Percentiles rank a stretch among this genome's conserved stretches.
Evolutionary conservation across 2,888 invertebrate species (phyloP).

Genomic region (Trichogramma evanescens): DNA sequence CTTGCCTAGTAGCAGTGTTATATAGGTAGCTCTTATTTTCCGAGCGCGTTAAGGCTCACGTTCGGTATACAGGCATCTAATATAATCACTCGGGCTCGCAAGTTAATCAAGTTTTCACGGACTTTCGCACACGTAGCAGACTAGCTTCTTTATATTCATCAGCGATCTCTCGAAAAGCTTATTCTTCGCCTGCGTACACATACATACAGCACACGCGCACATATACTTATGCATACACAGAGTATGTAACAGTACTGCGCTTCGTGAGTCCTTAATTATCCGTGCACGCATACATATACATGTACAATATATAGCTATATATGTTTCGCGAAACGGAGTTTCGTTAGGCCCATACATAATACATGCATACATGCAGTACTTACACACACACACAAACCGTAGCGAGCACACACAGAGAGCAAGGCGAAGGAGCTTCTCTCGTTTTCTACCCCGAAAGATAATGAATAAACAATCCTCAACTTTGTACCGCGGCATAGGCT

Average conservation of each 20-base stretch:
- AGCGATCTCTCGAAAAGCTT: background rate
- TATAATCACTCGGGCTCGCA: constrained; percentile 16
- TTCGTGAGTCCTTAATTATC: background rate
- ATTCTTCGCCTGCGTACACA: background rate
- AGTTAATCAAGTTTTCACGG: constrained; percentile 19
- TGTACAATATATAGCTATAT: no score
- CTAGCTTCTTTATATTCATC: constrained; percentile 7
- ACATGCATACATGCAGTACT: background rate
- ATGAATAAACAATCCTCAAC: constrained; percentile 19
- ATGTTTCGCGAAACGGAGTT: constrained; percentile 9
- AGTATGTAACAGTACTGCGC: background rate
- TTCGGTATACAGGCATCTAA: background rate
- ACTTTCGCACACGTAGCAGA: background rate
- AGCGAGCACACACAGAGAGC: background rate
- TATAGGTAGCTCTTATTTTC: constrained; percentile 9
- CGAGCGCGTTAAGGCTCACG: no score
- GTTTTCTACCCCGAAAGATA: background rate
- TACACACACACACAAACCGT: background rate
- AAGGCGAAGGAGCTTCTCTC: background rate
- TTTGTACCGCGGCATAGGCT: background rate
- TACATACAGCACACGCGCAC: background rate
- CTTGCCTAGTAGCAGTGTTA: no score
- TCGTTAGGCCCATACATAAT: constrained; percentile 1
- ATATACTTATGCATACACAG: background rate
- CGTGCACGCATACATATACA: no score